phyloP scores from a whole-genome alignment of 2,113 vertebrate genomes.

The Dromas ardeola region DNA sequence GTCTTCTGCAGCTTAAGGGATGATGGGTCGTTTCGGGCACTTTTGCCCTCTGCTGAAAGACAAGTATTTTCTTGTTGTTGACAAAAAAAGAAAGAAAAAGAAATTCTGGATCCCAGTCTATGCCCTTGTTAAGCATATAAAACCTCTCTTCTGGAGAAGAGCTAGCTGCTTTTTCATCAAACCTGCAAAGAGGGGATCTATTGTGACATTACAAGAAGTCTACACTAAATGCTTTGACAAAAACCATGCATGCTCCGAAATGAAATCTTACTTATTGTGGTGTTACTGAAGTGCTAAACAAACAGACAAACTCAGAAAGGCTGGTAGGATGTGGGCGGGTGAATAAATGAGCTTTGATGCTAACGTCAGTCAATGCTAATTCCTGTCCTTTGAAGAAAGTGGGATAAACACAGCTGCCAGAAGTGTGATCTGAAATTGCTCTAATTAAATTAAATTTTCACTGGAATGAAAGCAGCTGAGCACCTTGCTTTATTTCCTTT shows the following conservation, averaged over 20 bases:
- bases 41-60: background rate
- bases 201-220: background rate
- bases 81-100: background rate
- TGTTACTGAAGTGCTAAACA: slow-evolving; percentile 9
- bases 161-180: slow-evolving; percentile 20
- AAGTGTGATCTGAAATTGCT: slow-evolving; percentile 64
- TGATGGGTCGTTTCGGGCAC: background rate
- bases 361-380: slow-evolving; percentile 67
- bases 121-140: background rate
- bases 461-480: slow-evolving; percentile 50
- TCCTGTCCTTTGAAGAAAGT: slow-evolving; percentile 58
- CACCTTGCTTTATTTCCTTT: slow-evolving; percentile 40
- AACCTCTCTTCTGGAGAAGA: background rate
- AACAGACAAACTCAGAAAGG: slow-evolving; percentile 37
- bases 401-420: slow-evolving; percentile 76
- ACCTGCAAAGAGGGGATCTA: background rate
- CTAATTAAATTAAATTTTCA: slow-evolving; percentile 74
- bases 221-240: background rate
- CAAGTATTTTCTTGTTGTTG: background rate
- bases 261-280: slow-evolving; percentile 49
- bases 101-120: background rate
- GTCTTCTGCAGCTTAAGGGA: background rate
- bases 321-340: slow-evolving; percentile 41
- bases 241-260: background rate
- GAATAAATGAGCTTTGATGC: slow-evolving; percentile 70